Base-by-base conservation (phyloP, 1,140 invertebrate species). In the Lordiphosa clarofinis region DNA sequence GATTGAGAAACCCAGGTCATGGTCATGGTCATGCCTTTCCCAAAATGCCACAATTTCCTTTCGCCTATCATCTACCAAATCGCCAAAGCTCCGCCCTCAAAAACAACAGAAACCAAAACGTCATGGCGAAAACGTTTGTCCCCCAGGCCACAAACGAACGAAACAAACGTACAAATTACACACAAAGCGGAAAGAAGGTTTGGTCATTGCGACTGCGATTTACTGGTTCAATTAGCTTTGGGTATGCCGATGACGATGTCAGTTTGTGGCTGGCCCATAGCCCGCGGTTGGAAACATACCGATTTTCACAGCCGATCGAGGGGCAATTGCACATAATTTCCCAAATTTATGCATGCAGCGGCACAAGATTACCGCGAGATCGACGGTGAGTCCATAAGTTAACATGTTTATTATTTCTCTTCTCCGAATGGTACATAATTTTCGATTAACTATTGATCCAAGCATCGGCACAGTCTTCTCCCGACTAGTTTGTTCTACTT, bases 161-260 rank as follows among this genome's bases (percentile, higher is more conserved):
- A 49, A 66, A 40, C 19, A 11, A 37, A 39, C 13, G 10, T 42
- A 38, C 31, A 33, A 56, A 65, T 58, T 59, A 52, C 54, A 67
- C 38, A 33, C 21, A 44, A 40, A 50, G 13, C 35, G 28, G 31
- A 63, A 43, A 42, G 35, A 43, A 54, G 24, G 54, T 57, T 66
- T 48, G 13, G 10, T 19, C 13, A 42, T 53, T 68, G 63, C 44
- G 35, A 59, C 47, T 59, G 54, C 72, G 73, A 82, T 84, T 73
- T 84, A 82, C 73, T 49, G 68, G 76, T 70, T 84, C 78, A 84
- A 84, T 84, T 82, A 81, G 59, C 75, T 60, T 44, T 31, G 44
- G 56, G 6, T 31, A 8, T 8, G 28, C 28, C 28, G 28, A 42
- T 42, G 37, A 52, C 57, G 63, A 55, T 68, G 65, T 53, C 43